Evolutionary conservation across 2,797 vertebrate species (phyloP).

Genomic region (Pseudochaenichthys georgianus): DNA sequence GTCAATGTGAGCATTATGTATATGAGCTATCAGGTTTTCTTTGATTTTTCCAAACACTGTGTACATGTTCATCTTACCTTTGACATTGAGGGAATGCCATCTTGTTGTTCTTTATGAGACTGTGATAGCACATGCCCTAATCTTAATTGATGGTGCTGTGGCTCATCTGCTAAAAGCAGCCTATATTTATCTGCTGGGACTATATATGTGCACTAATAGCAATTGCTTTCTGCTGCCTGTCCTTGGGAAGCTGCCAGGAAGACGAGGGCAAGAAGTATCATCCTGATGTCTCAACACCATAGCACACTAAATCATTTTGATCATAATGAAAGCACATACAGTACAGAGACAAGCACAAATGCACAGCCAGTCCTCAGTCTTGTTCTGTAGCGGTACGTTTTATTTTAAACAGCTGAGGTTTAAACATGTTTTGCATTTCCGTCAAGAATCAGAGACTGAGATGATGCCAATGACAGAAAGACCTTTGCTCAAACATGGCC

Average conservation of each 20-base stretch:
- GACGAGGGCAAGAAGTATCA: slow-evolving; percentile 79
- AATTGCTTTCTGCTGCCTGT: slow-evolving; percentile 89
- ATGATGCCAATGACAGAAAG: slow-evolving; percentile 37
- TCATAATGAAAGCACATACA: slow-evolving; percentile 60
- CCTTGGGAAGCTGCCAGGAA: slow-evolving; percentile 89
- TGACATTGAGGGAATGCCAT: slow-evolving; percentile 87
- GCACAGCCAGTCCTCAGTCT: not conserved
- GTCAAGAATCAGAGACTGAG: slow-evolving; percentile 13
- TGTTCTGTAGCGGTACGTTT: slow-evolving; percentile 5
- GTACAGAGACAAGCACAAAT: slow-evolving; percentile 25
- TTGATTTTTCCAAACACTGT: slow-evolving; percentile 67
- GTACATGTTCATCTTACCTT: slow-evolving; percentile 86
- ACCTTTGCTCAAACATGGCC: slow-evolving; percentile 46
- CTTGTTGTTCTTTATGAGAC: slow-evolving; percentile 85
- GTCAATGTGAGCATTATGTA: slow-evolving; percentile 80
- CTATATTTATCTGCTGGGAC: slow-evolving; percentile 87
- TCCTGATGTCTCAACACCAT: slow-evolving; percentile 75
- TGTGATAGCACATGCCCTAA: slow-evolving; percentile 83
- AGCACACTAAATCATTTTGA: slow-evolving; percentile 68
- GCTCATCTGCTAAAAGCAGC: slow-evolving; percentile 93
- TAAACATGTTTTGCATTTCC: slow-evolving; percentile 13
- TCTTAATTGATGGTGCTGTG: slow-evolving; percentile 88
- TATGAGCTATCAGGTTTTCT: slow-evolving; percentile 71
- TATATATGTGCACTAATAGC: slow-evolving; percentile 90
- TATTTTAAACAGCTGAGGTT: slow-evolving; percentile 30